Evolutionary conservation across 2,888 invertebrate species (phyloP).

Genomic region (Oscheius sp.): DNA sequence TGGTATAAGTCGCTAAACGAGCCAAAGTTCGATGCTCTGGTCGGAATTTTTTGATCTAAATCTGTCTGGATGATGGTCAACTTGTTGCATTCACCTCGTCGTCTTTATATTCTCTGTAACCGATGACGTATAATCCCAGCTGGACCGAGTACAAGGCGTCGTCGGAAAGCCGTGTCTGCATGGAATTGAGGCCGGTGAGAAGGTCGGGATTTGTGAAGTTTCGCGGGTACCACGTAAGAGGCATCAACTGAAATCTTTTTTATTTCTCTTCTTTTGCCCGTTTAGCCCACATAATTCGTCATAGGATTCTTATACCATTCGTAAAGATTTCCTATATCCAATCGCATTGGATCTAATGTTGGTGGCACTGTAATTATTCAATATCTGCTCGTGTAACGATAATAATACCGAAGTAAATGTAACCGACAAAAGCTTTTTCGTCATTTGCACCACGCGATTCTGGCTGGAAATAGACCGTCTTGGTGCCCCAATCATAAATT

Average conservation of each 20-base stretch:
- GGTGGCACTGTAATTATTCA: constrained; percentile 68
- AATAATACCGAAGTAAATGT: constrained; percentile 70
- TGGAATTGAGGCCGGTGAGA: constrained; percentile 52
- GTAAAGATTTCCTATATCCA: constrained; percentile 71
- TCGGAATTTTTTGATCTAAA: constrained; percentile 71
- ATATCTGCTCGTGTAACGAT: not conserved
- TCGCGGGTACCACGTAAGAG: constrained; percentile 71
- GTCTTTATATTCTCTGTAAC: constrained; percentile 70
- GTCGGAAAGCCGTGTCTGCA: constrained; percentile 62
- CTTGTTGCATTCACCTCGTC: constrained; percentile 49
- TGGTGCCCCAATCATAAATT: constrained; percentile 73
- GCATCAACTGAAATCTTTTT: constrained; percentile 62
- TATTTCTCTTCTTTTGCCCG: not conserved
- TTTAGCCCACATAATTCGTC: constrained; percentile 53
- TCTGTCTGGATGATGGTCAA: not conserved
- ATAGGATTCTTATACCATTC: constrained; percentile 72
- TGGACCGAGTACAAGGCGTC: constrained; percentile 63
- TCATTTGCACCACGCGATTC: constrained; percentile 69
- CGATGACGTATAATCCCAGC: constrained; percentile 69
- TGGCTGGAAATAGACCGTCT: constrained; percentile 72
- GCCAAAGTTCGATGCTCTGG: constrained; percentile 71
- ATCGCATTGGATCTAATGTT: constrained; percentile 72
- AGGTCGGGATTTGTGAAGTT: constrained; percentile 72
- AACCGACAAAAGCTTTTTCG: constrained; percentile 73
- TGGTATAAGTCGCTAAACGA: constrained; percentile 66